Conservation (phyloP, 2,888 invertebrate species). For the Matsumyia berberina region DNA sequence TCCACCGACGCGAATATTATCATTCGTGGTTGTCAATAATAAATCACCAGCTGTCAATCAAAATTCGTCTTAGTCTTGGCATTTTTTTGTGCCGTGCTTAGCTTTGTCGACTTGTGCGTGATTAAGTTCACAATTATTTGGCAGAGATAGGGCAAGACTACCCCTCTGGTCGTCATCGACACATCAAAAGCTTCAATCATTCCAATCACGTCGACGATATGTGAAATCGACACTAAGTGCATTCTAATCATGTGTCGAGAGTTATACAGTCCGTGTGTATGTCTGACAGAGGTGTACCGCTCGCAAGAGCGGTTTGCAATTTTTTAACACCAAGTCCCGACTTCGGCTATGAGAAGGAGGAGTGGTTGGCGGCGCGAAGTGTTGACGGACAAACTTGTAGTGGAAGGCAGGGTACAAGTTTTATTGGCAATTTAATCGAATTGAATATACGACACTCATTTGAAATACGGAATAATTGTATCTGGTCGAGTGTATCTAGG, state of each 20-base stretch:
- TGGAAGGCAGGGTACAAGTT: constrained; percentile 33
- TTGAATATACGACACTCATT: constrained; percentile 58
- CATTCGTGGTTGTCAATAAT: constrained; percentile 39
- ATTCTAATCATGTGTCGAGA: constrained; percentile 59
- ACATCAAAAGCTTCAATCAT: constrained; percentile 18
- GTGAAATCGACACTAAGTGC: constrained; percentile 66
- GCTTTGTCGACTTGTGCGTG: constrained; percentile 61
- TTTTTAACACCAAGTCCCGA: constrained; percentile 9
- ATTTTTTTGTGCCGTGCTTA: constrained; percentile 7
- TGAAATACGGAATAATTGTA: constrained; percentile 65
- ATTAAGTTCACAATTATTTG: constrained; percentile 64
- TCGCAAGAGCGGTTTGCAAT: constrained; percentile 2
- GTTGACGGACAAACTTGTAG: background rate
- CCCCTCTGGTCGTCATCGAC: constrained; percentile 3
- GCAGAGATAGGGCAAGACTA: background rate
- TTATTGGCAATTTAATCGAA: constrained; percentile 67
- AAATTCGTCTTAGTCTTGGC: constrained; percentile 30
- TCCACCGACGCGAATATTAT: constrained; percentile 1
- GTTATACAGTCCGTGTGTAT: background rate
- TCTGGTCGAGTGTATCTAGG: constrained; percentile 40
- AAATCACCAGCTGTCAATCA: constrained; percentile 62
- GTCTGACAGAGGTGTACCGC: constrained; percentile 10
- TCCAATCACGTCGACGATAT: constrained; percentile 68
- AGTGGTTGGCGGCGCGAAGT: background rate
- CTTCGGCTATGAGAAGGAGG: background rate